Percentiles rank a stretch among this genome's conserved stretches.
Evolutionary conservation across 2,113 vertebrate genomes (phyloP).

Genomic region (Cariama cristata): DNA sequence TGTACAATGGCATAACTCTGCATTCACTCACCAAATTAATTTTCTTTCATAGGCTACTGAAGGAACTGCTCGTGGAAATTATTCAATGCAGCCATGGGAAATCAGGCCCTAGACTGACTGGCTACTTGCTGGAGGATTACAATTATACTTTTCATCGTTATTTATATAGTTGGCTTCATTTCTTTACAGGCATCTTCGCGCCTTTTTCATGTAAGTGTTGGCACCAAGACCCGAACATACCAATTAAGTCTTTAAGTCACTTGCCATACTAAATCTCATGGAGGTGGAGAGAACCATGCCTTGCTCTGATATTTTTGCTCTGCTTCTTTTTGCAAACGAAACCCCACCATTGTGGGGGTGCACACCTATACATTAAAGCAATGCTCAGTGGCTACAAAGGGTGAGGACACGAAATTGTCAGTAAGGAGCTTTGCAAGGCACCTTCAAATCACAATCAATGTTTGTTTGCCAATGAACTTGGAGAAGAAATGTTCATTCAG

Average conservation of each 20-base stretch:
- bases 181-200: background rate
- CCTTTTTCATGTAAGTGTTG: background rate
- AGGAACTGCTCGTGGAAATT: background rate
- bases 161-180: background rate
- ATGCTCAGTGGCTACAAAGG: fast-evolving
- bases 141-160: background rate
- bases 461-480: background rate
- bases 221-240: background rate
- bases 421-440: background rate
- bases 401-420: too few relatives aligned
- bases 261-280: background rate
- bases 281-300: background rate
- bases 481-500: background rate
- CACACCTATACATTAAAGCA: fast-evolving
- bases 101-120: background rate
- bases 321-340: background rate
- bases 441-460: background rate
- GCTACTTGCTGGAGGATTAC: background rate
- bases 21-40: background rate
- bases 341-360: too few relatives aligned
- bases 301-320: background rate
- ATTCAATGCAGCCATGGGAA: background rate
- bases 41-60: background rate
- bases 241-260: background rate
- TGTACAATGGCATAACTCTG: fast-evolving